Evolutionary conservation across 2,888 invertebrate species (phyloP), one percentile per base, ranked within the genome.

Genomic region (Scrobipalpa atriplicella): DNA sequence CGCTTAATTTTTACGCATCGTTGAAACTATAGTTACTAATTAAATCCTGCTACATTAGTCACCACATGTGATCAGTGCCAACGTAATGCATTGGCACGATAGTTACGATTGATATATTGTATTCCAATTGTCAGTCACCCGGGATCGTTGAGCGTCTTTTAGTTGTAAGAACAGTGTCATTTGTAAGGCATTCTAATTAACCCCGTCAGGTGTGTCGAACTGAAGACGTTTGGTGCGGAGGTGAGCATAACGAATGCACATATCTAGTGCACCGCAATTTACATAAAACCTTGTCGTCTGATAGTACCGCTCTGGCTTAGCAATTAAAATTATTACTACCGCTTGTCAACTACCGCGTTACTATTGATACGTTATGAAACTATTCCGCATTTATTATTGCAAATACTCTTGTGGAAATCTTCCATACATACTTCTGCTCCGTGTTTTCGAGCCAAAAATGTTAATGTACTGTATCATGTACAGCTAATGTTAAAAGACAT

Each of bases 21-120:
- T 47, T 21, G 47, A 62, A 82, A 87, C 84, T 84, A 78, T 58
- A 64, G 38, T 65, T 58, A 62, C 54, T 54, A 65, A 65, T 58
- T 63, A 65, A 62, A 65, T 65, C 43, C 62, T 56, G 62, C 16
- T 21, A 41, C 56, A 62, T 56, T 63, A 63, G 65, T 56, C 62
- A 62, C 61, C 62, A 52, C 54, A 36, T 29, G 41, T n/a, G n/a
- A n/a, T n/a, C n/a, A n/a, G n/a, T n/a, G n/a, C n/a, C n/a, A n/a
- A n/a, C n/a, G n/a, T n/a, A n/a, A n/a, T n/a, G n/a, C n/a, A n/a
- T n/a, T n/a, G n/a, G n/a, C n/a, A n/a, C n/a, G n/a, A n/a, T n/a
- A n/a, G n/a, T n/a, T n/a, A n/a, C n/a, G n/a, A n/a, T n/a, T n/a
- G n/a, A n/a, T n/a, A n/a, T n/a, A n/a, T n/a, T n/a, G n/a, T n/a